A percentile compares a stretch with the other conserved stretches of the same genome.
Conservation (phyloP, 2,113 vertebrate genomes). For the Acinonyx jubatus region DNA sequence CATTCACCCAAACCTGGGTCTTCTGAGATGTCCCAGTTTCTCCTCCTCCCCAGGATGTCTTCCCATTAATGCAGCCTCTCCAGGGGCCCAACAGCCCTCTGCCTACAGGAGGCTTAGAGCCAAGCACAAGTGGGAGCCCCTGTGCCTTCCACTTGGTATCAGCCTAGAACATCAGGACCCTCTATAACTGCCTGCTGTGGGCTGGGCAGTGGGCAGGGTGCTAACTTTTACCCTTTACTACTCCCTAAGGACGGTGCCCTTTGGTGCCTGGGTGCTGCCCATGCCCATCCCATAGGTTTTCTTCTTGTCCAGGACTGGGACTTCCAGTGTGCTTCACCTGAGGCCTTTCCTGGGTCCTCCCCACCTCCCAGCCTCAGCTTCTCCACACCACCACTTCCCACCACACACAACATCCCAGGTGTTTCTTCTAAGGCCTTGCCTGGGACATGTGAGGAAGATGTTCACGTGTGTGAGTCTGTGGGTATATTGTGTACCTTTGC, state of each 20-base stretch:
- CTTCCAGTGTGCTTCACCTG: not conserved
- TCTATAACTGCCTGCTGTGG: not conserved
- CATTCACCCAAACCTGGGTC: not conserved
- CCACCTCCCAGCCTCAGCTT: not conserved
- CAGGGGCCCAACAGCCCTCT: fast-evolving
- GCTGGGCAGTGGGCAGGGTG: not conserved
- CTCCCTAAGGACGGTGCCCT: not conserved
- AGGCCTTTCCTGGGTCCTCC: not conserved
- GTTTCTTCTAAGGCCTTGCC: not conserved
- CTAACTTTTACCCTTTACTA: not conserved
- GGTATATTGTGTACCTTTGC: not conserved
- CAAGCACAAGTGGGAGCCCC: not conserved
- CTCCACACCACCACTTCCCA: too few relatives aligned
- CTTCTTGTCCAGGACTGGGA: not conserved
- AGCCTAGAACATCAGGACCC: not conserved
- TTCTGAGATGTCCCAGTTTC: not conserved
- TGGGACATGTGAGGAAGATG: not conserved
- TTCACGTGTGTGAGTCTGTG: too few relatives aligned
- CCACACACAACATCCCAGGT: not conserved
- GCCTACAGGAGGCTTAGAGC: not conserved
- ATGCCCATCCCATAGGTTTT: not conserved
- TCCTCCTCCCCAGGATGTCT: not conserved
- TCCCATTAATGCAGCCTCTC: not conserved
- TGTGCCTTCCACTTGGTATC: not conserved
- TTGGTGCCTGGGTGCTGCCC: not conserved